These are phyloP conservation scores for Thaleichthys pacificus DNA, from an alignment of 2,797 vertebrate species.

Conservation along the genomic window DNA sequence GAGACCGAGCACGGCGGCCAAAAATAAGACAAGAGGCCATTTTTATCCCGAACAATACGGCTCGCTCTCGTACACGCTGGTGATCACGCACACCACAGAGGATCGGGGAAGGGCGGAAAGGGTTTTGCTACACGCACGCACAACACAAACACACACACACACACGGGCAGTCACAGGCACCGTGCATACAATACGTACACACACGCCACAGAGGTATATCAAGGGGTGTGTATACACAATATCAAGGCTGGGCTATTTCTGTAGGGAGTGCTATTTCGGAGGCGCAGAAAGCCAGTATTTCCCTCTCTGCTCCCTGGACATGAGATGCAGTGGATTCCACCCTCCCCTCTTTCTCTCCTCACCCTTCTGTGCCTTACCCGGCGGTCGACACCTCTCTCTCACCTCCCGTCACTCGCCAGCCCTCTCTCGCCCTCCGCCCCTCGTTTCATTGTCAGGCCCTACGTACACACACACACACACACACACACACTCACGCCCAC, in stretches of 20 bases:
- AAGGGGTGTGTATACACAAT: slow-evolving; percentile 62
- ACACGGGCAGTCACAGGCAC: slow-evolving; percentile 20
- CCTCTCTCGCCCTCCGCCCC: slow-evolving; percentile 56
- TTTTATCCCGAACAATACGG: slow-evolving; percentile 70
- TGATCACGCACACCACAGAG: slow-evolving; percentile 14
- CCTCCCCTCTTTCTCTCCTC: slow-evolving; percentile 56
- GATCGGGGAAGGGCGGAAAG: not conserved
- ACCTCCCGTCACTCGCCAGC: slow-evolving; percentile 50
- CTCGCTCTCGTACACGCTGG: slow-evolving; percentile 23
- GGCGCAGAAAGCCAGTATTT: slow-evolving; percentile 71
- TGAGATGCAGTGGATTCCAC: slow-evolving; percentile 62
- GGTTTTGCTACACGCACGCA: not conserved
- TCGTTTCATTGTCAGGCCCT: slow-evolving; percentile 62
- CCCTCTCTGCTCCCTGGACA: slow-evolving; percentile 71
- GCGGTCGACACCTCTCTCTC: not conserved
- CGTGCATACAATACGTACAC: slow-evolving; percentile 35
- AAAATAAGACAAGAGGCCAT: slow-evolving; percentile 77
- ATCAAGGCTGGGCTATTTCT: slow-evolving; percentile 79
- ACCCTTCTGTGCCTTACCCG: not conserved
- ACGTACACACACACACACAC: slow-evolving; percentile 14
- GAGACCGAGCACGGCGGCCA: slow-evolving; percentile 66
- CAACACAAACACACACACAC: slow-evolving; percentile 12
- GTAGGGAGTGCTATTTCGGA: slow-evolving; percentile 77
- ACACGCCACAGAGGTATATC: slow-evolving; percentile 53
- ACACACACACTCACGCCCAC: slow-evolving; percentile 22